A percentile compares a stretch with the other conserved stretches of the same genome.
Evolutionary conservation across 1,140 invertebrate species (phyloP).

Genomic region (Ostrea denselamellosa): DNA sequence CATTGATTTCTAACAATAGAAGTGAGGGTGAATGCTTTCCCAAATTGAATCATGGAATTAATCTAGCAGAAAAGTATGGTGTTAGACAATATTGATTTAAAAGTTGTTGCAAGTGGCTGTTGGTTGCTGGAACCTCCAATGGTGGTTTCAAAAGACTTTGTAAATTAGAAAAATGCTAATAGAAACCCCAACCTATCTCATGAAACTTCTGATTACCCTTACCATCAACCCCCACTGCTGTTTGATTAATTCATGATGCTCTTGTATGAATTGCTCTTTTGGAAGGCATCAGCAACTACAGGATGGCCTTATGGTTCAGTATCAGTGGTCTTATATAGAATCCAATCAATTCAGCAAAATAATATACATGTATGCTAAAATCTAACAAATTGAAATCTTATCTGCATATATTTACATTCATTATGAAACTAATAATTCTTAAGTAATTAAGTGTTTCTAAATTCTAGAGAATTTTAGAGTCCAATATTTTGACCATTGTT

Average conservation of each 20-base stretch:
- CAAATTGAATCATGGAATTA: slow-evolving; percentile 31
- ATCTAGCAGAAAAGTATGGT: slow-evolving; percentile 35
- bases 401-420: too few relatives aligned
- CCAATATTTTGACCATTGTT: too few relatives aligned
- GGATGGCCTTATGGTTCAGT: background rate
- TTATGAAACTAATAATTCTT: too few relatives aligned
- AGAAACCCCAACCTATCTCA: background rate
- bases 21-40: background rate
- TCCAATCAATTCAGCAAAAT: too few relatives aligned
- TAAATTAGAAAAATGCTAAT: slow-evolving; percentile 37
- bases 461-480: too few relatives aligned
- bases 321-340: background rate
- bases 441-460: too few relatives aligned
- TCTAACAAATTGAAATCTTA: too few relatives aligned
- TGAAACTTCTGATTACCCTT: slow-evolving; percentile 2
- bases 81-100: slow-evolving; percentile 21
- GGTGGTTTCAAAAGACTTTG: slow-evolving; percentile 1
- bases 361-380: too few relatives aligned
- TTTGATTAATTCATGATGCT: slow-evolving; percentile 3
- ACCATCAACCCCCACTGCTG: background rate
- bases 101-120: background rate
- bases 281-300: background rate
- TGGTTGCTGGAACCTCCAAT: background rate
- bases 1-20: slow-evolving; percentile 18
- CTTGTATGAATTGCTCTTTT: background rate